Evolutionary conservation across 2,797 vertebrate genomes (phyloP).

Genomic region (Rhincodon typus): DNA sequence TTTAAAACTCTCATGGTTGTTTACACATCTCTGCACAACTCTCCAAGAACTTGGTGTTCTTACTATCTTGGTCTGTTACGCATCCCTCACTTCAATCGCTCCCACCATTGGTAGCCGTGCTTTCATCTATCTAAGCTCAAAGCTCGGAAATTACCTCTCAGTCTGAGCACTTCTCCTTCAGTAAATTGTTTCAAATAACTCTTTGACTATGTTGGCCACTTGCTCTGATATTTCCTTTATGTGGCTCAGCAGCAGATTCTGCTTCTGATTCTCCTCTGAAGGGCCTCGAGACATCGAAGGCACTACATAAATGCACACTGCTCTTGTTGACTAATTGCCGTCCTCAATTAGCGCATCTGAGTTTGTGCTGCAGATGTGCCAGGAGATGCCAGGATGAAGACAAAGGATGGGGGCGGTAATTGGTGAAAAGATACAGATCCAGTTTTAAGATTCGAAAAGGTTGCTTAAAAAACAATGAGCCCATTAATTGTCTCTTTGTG

Average conservation of each 20-base stretch:
- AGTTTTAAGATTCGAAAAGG: neutral
- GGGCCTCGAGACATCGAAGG: neutral
- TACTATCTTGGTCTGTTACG: neutral
- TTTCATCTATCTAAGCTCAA: neutral
- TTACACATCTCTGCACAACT: neutral
- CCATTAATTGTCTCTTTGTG: neutral
- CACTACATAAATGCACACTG: neutral
- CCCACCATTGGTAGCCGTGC: too few relatives aligned
- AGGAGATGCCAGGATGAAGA: neutral
- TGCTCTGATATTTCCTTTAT: neutral
- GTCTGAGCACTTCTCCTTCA: neutral
- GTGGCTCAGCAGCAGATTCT: neutral
- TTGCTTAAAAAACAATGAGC: neutral
- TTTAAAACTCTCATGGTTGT: neutral
- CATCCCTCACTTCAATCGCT: neutral
- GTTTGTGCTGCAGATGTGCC: neutral
- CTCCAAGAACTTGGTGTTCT: neutral
- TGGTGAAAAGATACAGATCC: neutral
- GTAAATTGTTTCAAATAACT: neutral
- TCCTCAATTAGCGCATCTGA: neutral
- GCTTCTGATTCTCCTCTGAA: neutral
- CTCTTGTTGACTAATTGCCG: neutral
- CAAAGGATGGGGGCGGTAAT: neutral
- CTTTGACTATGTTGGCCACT: neutral
- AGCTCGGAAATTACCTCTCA: neutral